Percentiles rank a stretch among this genome's conserved stretches.
Conservation (phyloP, 2,888 invertebrate genomes). For the Axea sp. region DNA sequence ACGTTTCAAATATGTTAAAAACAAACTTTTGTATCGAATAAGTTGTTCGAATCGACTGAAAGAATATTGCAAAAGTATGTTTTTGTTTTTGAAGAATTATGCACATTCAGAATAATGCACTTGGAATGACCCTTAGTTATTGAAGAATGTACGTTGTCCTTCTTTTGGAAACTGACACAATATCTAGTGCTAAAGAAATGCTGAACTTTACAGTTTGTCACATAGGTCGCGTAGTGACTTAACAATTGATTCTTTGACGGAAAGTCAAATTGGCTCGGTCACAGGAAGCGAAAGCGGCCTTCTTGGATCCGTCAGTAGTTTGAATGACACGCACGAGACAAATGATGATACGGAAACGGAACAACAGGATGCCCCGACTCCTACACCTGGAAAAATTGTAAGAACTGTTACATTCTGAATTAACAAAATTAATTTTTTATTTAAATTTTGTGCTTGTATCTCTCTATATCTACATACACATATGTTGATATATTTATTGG, state of each 20-base stretch:
- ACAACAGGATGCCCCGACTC: constrained; percentile 82
- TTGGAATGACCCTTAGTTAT: constrained; percentile 11
- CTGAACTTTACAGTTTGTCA: constrained; percentile 70
- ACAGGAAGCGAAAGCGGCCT: constrained; percentile 77
- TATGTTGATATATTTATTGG: too few relatives aligned
- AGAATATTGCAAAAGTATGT: not conserved
- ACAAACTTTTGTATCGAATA: too few relatives aligned
- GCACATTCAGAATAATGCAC: constrained; percentile 3
- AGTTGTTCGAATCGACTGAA: too few relatives aligned
- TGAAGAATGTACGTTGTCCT: not conserved
- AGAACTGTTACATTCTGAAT: constrained; percentile 29
- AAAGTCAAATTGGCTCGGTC: constrained; percentile 77
- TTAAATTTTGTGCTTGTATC: too few relatives aligned
- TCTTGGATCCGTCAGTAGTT: constrained; percentile 81
- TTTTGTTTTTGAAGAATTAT: not conserved
- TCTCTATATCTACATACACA: too few relatives aligned
- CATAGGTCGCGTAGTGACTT: constrained; percentile 78
- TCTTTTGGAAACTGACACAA: too few relatives aligned
- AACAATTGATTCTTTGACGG: constrained; percentile 78
- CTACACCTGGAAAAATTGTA: constrained; percentile 85
- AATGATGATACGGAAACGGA: constrained; percentile 80
- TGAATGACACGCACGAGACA: constrained; percentile 79
- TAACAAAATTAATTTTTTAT: too few relatives aligned
- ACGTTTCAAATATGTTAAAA: too few relatives aligned
- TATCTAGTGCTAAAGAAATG: not conserved